Percentiles rank a stretch among this genome's conserved stretches.
Evolutionary conservation across 2,113 vertebrate genomes (phyloP).

Genomic region (Nymphicus hollandicus): DNA sequence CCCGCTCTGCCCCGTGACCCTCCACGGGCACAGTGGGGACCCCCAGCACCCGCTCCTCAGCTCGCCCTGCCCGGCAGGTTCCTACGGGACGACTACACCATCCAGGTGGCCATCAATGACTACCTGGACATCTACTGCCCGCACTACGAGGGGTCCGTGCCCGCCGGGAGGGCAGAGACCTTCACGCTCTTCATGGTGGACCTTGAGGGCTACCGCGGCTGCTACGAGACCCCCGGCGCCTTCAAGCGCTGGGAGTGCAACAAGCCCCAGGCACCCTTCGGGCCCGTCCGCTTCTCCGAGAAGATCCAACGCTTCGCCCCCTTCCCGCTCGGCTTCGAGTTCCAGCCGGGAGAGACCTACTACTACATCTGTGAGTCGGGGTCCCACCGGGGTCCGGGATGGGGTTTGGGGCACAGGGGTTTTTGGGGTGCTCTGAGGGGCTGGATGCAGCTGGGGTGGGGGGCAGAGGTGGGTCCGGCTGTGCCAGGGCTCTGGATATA

Average conservation of each 20-base stretch:
- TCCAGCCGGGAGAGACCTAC: slow-evolving; percentile 75
- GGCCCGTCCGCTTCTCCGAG: slow-evolving; percentile 75
- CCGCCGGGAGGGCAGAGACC: slow-evolving; percentile 55
- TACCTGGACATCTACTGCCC: slow-evolving; percentile 82
- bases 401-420: fast-evolving
- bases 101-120: slow-evolving; percentile 77
- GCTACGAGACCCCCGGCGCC: slow-evolving; percentile 42
- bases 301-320: slow-evolving; percentile 81
- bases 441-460: not conserved
- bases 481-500: not conserved
- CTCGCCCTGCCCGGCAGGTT: slow-evolving; percentile 55
- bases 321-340: slow-evolving; percentile 77
- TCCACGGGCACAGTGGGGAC: fast-evolving
- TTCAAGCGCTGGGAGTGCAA: slow-evolving; percentile 80
- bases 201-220: slow-evolving; percentile 65
- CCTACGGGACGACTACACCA: slow-evolving; percentile 66
- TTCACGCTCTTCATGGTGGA: slow-evolving; percentile 78
- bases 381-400: not conserved
- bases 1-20: not conserved
- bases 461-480: not conserved
- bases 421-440: not conserved
- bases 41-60: not conserved
- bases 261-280: slow-evolving; percentile 64
- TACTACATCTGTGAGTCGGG: slow-evolving; percentile 80
- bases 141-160: slow-evolving; percentile 67